Evolutionary conservation across 2,888 invertebrate species (phyloP).

Genomic region (Dioctria rufipes): DNA sequence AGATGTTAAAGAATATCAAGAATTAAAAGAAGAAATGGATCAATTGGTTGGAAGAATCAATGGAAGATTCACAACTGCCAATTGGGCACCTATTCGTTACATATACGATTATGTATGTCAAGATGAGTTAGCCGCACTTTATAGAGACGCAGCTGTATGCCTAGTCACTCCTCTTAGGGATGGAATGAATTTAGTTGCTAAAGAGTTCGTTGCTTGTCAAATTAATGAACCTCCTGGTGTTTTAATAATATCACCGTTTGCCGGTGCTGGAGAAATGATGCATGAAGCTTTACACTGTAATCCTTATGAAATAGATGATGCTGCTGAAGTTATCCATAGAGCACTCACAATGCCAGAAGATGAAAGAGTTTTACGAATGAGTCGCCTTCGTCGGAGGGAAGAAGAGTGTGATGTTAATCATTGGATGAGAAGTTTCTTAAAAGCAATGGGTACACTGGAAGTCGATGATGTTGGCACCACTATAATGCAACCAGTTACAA

Average conservation of each 20-base stretch:
- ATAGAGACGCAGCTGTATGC: slow-evolving; percentile 89
- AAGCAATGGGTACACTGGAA: slow-evolving; percentile 88
- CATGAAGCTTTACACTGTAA: slow-evolving; percentile 92
- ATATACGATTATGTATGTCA: slow-evolving; percentile 92
- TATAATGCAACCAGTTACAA: slow-evolving; percentile 90
- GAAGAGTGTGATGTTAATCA: slow-evolving; percentile 87
- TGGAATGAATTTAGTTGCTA: slow-evolving; percentile 94
- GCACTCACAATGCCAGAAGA: slow-evolving; percentile 93
- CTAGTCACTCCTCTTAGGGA: slow-evolving; percentile 90
- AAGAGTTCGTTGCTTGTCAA: slow-evolving; percentile 94
- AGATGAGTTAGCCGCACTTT: slow-evolving; percentile 88
- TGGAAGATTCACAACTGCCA: slow-evolving; percentile 90
- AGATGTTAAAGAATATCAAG: slow-evolving; percentile 91
- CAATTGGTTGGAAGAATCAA: slow-evolving; percentile 89
- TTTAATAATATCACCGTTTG: slow-evolving; percentile 90
- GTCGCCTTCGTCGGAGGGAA: slow-evolving; percentile 85
- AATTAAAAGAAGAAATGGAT: slow-evolving; percentile 92
- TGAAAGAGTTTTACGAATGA: slow-evolving; percentile 88
- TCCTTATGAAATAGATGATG: slow-evolving; percentile 90
- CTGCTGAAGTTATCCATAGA: slow-evolving; percentile 89
- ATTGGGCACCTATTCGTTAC: slow-evolving; percentile 91
- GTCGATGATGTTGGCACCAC: slow-evolving; percentile 88
- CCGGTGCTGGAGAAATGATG: slow-evolving; percentile 95
- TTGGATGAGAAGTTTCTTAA: slow-evolving; percentile 91
- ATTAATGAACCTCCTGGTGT: slow-evolving; percentile 90